These are phyloP conservation scores for Urocyon cinereoargenteus DNA, from an alignment of 2,797 vertebrate species.

Conservation along the genomic window DNA sequence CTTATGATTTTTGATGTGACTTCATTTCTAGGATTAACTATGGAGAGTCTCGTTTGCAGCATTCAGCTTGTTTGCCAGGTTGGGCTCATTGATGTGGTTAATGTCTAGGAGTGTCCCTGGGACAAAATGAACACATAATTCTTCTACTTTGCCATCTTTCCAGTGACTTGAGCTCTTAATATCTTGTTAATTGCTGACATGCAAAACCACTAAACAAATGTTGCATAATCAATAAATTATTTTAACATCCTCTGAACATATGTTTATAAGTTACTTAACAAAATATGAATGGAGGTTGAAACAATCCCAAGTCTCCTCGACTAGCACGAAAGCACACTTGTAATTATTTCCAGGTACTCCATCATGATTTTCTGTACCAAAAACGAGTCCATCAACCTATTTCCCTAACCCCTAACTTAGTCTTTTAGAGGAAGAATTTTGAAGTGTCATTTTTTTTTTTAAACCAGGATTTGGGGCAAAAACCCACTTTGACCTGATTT, in stretches of 20 bases:
- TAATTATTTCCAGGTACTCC: conserved; percentile 68
- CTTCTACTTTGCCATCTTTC: background rate
- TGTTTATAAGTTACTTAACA: conserved; percentile 66
- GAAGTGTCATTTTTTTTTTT: background rate
- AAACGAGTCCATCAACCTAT: conserved; percentile 11
- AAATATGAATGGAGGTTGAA: conserved; percentile 57
- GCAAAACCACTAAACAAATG: conserved; percentile 69
- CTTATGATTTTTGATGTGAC: background rate
- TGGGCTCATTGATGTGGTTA: background rate
- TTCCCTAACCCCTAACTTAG: background rate
- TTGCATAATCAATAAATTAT: conserved; percentile 68
- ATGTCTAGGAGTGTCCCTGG: background rate
- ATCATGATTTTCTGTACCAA: conserved; percentile 39
- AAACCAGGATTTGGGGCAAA: conserved; percentile 60
- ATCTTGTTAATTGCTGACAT: conserved; percentile 62
- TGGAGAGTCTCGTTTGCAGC: background rate
- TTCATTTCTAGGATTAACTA: background rate
- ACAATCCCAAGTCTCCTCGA: conserved; percentile 36
- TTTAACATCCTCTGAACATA: conserved; percentile 58
- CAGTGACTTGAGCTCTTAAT: conserved; percentile 30
- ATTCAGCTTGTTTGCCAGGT: background rate
- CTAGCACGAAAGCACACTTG: conserved; percentile 8
- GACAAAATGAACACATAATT: background rate
- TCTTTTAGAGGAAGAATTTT: conserved; percentile 55
- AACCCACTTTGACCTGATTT: conserved; percentile 52